Percentiles rank a stretch among this genome's conserved stretches.
Evolutionary conservation across 2,888 invertebrate genomes (phyloP).

Genomic region (Stictocephala bisonia): DNA sequence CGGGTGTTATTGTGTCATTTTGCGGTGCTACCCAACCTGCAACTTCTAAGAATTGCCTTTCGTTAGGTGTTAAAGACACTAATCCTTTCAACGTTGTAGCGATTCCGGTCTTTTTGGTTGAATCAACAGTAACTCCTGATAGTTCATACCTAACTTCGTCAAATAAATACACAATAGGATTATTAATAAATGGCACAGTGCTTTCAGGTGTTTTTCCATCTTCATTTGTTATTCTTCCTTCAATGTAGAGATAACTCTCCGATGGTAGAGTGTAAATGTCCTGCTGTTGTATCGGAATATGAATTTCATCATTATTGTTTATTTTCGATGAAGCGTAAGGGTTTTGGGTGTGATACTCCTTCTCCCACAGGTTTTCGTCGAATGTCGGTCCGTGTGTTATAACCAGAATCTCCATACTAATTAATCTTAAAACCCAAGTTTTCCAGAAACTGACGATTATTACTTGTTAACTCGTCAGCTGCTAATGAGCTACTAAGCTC

Average conservation of each 20-base stretch:
- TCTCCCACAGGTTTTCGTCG: conserved; percentile 33
- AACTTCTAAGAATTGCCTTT: too few species aligned
- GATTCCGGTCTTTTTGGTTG: too few species aligned
- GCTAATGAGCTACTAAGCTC: neutral
- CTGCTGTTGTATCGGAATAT: conserved; percentile 60
- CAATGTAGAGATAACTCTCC: conserved; percentile 55
- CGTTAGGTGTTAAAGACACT: too few species aligned
- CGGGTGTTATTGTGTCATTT: too few species aligned
- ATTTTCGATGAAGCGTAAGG: conserved; percentile 57
- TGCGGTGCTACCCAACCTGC: too few species aligned
- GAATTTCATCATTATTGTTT: conserved; percentile 61
- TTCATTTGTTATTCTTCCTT: conserved; percentile 40
- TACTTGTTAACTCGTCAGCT: neutral
- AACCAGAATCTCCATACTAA: conserved; percentile 27
- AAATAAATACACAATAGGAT: conserved; percentile 38
- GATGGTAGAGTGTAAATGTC: conserved; percentile 59
- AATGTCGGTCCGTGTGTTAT: conserved; percentile 25
- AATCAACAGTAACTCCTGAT: too few species aligned
- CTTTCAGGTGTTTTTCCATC: neutral
- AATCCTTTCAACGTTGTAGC: too few species aligned
- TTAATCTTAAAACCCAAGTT: neutral
- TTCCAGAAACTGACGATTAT: neutral
- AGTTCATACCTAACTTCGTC: too few species aligned
- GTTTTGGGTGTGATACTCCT: conserved; percentile 56
- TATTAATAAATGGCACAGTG: conserved; percentile 24